A percentile compares a stretch with the other conserved stretches of the same genome.
Evolutionary conservation across 2,888 invertebrate genomes (phyloP).

Genomic region (Lamellibrachia columna): DNA sequence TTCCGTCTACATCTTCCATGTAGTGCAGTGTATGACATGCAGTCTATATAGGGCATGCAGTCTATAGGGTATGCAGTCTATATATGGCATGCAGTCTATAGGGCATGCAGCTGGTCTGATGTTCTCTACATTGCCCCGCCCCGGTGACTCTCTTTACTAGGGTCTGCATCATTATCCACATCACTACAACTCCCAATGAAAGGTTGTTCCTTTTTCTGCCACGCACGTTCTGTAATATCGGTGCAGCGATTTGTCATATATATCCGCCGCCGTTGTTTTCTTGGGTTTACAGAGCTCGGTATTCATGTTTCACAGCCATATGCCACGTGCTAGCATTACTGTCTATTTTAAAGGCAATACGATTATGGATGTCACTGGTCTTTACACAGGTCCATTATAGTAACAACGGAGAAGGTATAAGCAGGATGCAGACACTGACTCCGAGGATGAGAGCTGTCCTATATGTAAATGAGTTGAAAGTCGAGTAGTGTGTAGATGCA

Average conservation of each 20-base stretch:
- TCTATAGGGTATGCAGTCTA: too few species aligned
- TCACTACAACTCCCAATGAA: too few species aligned
- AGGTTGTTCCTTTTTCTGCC: too few species aligned
- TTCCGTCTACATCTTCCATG: too few species aligned
- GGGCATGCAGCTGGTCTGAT: too few species aligned
- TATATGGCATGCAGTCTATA: too few species aligned
- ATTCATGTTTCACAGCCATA: constrained; percentile 1
- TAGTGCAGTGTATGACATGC: too few species aligned
- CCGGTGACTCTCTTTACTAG: too few species aligned
- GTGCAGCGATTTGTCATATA: not conserved
- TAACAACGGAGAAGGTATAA: not conserved
- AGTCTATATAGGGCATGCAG: too few species aligned
- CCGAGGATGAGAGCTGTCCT: not conserved
- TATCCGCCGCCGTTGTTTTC: not conserved
- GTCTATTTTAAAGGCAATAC: not conserved
- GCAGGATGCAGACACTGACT: not conserved
- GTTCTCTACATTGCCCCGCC: too few species aligned
- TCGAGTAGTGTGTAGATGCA: not conserved
- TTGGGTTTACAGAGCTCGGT: not conserved
- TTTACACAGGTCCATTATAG: not conserved
- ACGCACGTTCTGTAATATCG: too few species aligned
- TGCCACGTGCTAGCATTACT: not conserved
- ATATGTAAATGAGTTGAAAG: constrained; percentile 16
- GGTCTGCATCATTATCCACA: too few species aligned
- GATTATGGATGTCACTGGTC: constrained; percentile 1